Evolutionary conservation across 2,888 invertebrate species (phyloP), one percentile per base, ranked within the genome.

Genomic region (Philereme vetulata): DNA sequence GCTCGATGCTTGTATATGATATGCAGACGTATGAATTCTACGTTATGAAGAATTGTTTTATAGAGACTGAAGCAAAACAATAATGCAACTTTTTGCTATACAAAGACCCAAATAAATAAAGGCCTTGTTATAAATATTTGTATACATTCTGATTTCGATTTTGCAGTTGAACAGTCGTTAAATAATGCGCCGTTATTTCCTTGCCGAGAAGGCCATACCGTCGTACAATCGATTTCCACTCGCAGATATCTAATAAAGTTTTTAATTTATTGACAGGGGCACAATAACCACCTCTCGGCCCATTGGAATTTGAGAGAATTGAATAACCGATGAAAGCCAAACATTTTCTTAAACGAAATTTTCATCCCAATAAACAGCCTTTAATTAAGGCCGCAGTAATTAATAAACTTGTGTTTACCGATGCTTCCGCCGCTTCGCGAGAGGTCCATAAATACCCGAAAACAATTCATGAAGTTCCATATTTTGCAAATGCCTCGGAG

Each of bases 241-340:
- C 71, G 67, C 74, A 74, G 74, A 78, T 78, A 81, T 75, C 67
- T 70, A 71, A 74, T 83, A 80, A 83, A 81, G 79, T 81, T 77
- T 80, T 74, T 70, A 80, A 80, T 79, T 81, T 80, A 81, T 81
- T 71, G 77, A 76, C 72, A 72, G 66, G 72, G 64, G 71, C 63
- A 61, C 69, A 70, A 72, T 72, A 72, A 71, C 70, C 67, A 74
- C 63, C 64, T 60, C 58, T 65, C 64, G 70, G 62, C 52, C 55
- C 61, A 68, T 71, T 62, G 49, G 36, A 60, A 54, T 60, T 69
- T 65, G 56, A 62, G 57, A 53, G 71, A 65, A 51, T 56, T 67
- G 56, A 50, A 51, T 42, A 62, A 51, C 9, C 47, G n/a, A 46
- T 44, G 51, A 21, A 48, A 48, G 44, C 44, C 21, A 51, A 60